phyloP scores from a whole-genome alignment of 2,888 invertebrate species.

The Sarcophaga caerulescens region DNA sequence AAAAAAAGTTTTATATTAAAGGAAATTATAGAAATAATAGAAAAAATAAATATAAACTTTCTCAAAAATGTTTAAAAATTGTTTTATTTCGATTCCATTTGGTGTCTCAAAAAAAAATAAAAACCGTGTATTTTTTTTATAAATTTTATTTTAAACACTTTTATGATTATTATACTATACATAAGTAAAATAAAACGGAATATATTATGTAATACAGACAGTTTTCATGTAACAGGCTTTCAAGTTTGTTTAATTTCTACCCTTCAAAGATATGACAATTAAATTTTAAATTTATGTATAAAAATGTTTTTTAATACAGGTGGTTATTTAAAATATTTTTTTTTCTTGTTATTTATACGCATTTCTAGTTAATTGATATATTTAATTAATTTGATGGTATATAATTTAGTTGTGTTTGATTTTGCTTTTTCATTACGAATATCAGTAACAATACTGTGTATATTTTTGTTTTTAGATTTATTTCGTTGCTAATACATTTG shows the following conservation, averaged over 20 bases:
- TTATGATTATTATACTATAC: constrained; percentile 56
- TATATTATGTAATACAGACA: constrained; percentile 66
- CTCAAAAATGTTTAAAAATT: no score
- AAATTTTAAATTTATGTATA: constrained; percentile 53
- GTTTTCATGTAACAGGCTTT: constrained; percentile 63
- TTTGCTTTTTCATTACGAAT: constrained; percentile 36
- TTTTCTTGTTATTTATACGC: background rate
- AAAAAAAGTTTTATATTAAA: no score
- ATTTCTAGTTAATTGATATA: constrained; percentile 1
- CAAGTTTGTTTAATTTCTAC: constrained; percentile 52
- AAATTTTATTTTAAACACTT: constrained; percentile 48
- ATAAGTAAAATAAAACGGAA: constrained; percentile 66
- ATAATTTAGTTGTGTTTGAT: background rate
- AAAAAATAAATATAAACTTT: no score
- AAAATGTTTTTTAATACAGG: constrained; percentile 52
- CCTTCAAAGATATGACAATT: constrained; percentile 62
- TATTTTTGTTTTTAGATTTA: constrained; percentile 20
- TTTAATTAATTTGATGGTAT: background rate
- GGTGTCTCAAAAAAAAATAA: background rate
- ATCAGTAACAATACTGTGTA: constrained; percentile 51
- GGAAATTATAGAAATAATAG: no score
- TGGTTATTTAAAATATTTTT: constrained; percentile 51
- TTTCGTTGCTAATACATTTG: constrained; percentile 62
- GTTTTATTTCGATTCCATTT: no score
- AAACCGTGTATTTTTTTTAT: constrained; percentile 43